Evolutionary conservation across 2,797 vertebrate species (phyloP).

Genomic region (Orestias chungarensis): DNA sequence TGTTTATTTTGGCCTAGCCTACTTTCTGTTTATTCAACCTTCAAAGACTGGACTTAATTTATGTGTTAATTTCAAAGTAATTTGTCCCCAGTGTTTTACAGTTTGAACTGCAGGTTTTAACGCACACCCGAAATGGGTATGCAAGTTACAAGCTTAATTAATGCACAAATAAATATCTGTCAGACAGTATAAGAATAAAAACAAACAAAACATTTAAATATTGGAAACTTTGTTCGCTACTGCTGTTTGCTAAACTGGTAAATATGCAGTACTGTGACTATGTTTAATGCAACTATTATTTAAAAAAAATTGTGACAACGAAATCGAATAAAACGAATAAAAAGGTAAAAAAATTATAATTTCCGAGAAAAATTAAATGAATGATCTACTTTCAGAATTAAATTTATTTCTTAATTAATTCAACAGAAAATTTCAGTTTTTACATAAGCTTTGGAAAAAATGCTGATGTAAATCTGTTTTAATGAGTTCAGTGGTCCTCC

Average conservation of each 20-base stretch:
- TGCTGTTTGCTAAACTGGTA: not conserved
- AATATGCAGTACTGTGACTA: not conserved
- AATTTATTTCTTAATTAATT: too few species aligned
- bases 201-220: not conserved
- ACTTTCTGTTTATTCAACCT: not conserved
- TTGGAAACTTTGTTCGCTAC: not conserved
- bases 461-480: not conserved
- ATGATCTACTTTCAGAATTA: not conserved
- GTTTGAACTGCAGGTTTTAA: not conserved
- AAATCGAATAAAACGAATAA: not conserved
- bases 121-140: not conserved
- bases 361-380: not conserved
- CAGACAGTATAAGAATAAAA: not conserved
- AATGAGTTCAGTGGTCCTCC: not conserved
- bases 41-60: not conserved
- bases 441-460: not conserved
- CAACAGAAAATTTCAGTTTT: too few species aligned
- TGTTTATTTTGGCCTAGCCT: not conserved
- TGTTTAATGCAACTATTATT: not conserved
- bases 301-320: not conserved
- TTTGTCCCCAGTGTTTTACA: not conserved
- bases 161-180: not conserved
- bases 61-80: too few species aligned
- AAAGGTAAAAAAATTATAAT: not conserved
- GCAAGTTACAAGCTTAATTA: not conserved